Base-by-base conservation (phyloP, 2,113 vertebrate genomes). In the Bubo blakistoni region DNA sequence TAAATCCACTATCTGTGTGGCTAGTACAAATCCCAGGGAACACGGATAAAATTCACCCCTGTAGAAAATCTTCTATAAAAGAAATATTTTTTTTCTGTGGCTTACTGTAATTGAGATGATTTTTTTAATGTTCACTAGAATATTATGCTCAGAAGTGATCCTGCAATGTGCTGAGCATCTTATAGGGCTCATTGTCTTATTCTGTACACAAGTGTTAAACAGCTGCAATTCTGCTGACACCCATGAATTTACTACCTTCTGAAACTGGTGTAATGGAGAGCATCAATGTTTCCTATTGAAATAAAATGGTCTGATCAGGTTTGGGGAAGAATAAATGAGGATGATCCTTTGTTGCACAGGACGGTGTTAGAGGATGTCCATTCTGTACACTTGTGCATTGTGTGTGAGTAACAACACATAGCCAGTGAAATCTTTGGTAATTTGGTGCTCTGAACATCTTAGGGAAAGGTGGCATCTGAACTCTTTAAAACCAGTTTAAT, bases 371-470 rank as follows among this genome's bases (percentile, higher is more conserved):
- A 59, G 13, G 13, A 8, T 24, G 22, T n/a, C 44, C 2, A 0
- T 59, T 36, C 5, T 46, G n/a, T 62, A 40, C 6, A 2, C 1
- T 24, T 46, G 38, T 55, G 26, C 10, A 2, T 49, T 0, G 0
- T 4, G 22, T 55, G 29, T 4, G 4, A 55, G 13, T 25, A 70
- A 16, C 40, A 77, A 1, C 5, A 13, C 5, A 3, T 7, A 63
- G 58, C 26, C 51, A 34, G 30, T 20, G 78, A 47, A 57, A n/a
- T 15, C 29, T 51, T 66, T 4, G 13, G 12, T 21, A 73, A 6
- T 46, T 80, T 54, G 54, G 11, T 9, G 46, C 19, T 71, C 38
- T n/a, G 46, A 36, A 32, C 36, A 25, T 29, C 16, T 42, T 32
- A 11, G n/a, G 44, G 26, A 52, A 71, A 52, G 34, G 16, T 44